Percentiles rank a stretch among this genome's conserved stretches.
phyloP scores from a whole-genome alignment of 2,113 vertebrate genomes.

The Chionomys nivalis region DNA sequence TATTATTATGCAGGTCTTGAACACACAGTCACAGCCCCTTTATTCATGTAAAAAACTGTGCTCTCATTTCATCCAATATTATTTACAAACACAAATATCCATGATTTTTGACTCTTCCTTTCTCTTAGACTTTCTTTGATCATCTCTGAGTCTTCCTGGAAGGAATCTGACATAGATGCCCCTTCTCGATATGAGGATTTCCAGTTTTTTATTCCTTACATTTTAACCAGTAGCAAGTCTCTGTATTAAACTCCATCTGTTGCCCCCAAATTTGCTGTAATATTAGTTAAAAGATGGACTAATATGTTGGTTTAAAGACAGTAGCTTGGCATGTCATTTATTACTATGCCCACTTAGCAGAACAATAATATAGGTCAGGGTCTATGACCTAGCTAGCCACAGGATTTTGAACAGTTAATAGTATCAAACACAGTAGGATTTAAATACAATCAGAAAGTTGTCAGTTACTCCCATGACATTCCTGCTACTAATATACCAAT shows the following conservation, averaged over 20 bases:
- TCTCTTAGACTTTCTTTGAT: not conserved
- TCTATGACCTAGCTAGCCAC: no score
- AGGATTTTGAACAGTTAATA: no score
- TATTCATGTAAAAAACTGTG: not conserved
- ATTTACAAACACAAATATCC: not conserved
- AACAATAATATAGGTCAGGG: no score
- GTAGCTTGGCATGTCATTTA: not conserved
- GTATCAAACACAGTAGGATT: no score
- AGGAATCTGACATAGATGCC: no score
- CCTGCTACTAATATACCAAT: no score
- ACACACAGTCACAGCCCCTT: not conserved
- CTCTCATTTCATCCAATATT: not conserved
- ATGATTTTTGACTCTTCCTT: not conserved
- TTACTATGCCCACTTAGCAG: no score
- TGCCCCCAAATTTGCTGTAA: not conserved
- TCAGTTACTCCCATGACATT: no score
- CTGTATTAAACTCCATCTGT: not conserved
- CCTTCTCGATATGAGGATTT: no score
- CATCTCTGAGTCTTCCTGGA: not conserved
- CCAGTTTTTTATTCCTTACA: not conserved
- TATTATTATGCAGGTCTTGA: not conserved
- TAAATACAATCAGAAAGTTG: no score
- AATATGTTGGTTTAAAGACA: not conserved
- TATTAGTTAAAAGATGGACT: not conserved
- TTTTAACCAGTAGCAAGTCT: not conserved